Conservation (phyloP, 2,888 invertebrate species). For the Phoenoteleia sp. region DNA sequence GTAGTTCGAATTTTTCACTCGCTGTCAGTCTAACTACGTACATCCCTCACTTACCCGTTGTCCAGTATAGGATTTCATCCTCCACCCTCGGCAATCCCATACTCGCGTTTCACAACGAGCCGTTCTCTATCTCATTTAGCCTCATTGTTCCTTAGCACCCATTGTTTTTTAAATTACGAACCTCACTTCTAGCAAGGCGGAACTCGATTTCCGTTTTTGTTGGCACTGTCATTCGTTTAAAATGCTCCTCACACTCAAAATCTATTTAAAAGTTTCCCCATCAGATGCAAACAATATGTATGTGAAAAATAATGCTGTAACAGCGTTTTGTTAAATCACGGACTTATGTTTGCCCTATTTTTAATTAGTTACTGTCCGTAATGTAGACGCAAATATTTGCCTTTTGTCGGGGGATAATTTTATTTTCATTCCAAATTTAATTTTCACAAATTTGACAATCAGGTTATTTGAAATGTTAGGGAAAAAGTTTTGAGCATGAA, state of each 20-base stretch:
- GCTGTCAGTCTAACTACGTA: constrained; percentile 80
- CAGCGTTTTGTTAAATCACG: constrained; percentile 47
- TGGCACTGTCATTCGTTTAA: constrained; percentile 83
- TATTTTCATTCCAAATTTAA: constrained; percentile 29
- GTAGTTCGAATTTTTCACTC: constrained; percentile 82
- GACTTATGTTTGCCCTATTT: constrained; percentile 5
- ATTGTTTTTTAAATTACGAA: constrained; percentile 86
- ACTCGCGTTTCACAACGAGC: constrained; percentile 80
- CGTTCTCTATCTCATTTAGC: constrained; percentile 86
- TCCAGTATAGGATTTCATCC: constrained; percentile 84
- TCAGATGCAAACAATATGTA: constrained; percentile 63
- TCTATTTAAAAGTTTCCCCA: constrained; percentile 76
- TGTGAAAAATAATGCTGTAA: constrained; percentile 64
- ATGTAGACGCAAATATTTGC: constrained; percentile 35
- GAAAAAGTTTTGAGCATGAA: too few relatives aligned
- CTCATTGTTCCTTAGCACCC: constrained; percentile 85
- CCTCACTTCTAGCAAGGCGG: constrained; percentile 83
- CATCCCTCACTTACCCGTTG: constrained; percentile 79
- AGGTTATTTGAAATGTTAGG: not conserved
- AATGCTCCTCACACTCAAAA: constrained; percentile 81
- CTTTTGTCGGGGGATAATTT: constrained; percentile 17
- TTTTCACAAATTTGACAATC: constrained; percentile 5
- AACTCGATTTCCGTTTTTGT: constrained; percentile 85
- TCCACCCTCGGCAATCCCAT: constrained; percentile 78
- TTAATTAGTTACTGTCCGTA: not conserved